Evolutionary conservation across 2,113 vertebrate species (phyloP).

Genomic region (Pogonocichla stellata): DNA sequence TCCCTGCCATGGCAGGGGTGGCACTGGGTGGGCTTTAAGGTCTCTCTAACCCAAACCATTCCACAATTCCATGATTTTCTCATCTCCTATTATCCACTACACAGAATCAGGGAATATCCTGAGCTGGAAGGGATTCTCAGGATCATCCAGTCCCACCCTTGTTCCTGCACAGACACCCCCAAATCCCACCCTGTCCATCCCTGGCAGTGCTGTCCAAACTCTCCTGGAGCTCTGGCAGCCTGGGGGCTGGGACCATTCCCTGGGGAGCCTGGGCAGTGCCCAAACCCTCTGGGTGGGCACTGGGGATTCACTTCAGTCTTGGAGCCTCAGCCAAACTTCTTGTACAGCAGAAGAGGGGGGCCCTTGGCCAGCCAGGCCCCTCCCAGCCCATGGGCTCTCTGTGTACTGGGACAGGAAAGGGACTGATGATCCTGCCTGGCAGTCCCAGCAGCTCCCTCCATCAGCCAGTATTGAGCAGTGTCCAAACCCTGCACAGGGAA

Average conservation of each 20-base stretch:
- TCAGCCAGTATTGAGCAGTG: accelerated
- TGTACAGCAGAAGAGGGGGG: not conserved
- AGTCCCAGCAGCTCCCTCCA: not conserved
- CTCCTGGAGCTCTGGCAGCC: not conserved
- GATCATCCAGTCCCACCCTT: not conserved
- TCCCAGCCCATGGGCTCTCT: not conserved
- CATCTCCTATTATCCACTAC: not conserved
- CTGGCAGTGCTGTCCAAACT: accelerated
- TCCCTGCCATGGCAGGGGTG: not conserved
- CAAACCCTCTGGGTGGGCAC: not conserved
- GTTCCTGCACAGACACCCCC: not conserved
- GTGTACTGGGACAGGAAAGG: not conserved
- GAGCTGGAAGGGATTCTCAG: accelerated
- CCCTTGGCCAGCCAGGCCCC: not conserved
- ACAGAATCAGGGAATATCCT: not conserved
- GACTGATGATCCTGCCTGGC: not conserved
- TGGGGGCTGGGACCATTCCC: not conserved
- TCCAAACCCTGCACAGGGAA: not conserved
- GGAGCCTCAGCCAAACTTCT: not conserved
- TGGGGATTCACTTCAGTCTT: not conserved
- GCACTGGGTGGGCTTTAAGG: accelerated
- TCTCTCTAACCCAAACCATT: not conserved
- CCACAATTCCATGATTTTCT: not conserved
- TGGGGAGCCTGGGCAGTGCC: not conserved
- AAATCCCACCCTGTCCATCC: not conserved